These are phyloP conservation scores for Plecturocebus donacophilus DNA, from an alignment of 2,113 vertebrate genomes.

Conservation along the genomic window DNA sequence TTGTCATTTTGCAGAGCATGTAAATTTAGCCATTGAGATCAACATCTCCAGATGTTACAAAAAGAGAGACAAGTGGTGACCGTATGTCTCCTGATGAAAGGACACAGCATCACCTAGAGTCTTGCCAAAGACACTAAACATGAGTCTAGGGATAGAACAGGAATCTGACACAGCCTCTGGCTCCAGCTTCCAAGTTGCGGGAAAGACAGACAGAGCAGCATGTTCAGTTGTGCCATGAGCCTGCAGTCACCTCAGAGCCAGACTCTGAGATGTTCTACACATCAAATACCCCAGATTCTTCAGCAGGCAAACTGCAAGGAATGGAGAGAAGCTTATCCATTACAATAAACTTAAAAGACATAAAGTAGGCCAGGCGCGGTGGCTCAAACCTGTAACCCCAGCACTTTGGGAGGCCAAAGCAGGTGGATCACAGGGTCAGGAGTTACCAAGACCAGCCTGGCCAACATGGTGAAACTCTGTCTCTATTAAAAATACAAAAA, in stretches of 20 bases:
- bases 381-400: too few relatives aligned
- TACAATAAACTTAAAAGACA: neutral
- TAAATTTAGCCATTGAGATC: neutral
- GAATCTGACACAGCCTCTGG: neutral
- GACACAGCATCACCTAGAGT: neutral
- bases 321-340: neutral
- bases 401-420: too few relatives aligned
- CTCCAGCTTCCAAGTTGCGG: too few relatives aligned
- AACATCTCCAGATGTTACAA: neutral
- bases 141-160: accelerated
- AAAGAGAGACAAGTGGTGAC: neutral
- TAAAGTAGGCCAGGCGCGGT: neutral
- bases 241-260: neutral
- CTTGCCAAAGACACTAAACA: too few relatives aligned
- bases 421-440: too few relatives aligned
- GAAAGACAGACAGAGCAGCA: neutral
- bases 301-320: neutral
- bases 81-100: neutral
- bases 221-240: accelerated
- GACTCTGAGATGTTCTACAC: neutral
- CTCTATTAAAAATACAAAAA: too few relatives aligned
- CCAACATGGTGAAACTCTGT: too few relatives aligned
- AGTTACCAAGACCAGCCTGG: too few relatives aligned
- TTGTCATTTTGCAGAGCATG: neutral
- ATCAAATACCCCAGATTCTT: neutral